Evolutionary conservation across 1,140 invertebrate species (phyloP).

Genomic region (Hycleus cichorii): DNA sequence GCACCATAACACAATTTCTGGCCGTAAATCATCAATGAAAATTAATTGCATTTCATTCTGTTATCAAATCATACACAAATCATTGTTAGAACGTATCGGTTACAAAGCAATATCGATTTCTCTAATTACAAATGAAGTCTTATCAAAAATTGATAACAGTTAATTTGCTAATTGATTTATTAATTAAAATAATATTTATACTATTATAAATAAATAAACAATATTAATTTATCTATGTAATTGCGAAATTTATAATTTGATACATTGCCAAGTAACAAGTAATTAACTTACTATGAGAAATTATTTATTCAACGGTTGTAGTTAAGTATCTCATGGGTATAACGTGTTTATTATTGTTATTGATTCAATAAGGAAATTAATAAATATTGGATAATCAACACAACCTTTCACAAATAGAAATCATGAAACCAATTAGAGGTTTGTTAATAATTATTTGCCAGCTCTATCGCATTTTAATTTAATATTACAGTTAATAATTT

Average conservation of each 20-base stretch:
- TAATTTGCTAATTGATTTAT: background rate
- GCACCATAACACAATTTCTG: conserved; percentile 20
- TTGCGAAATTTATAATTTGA: conserved; percentile 13
- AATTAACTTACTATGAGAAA: too few species aligned
- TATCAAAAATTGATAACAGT: conserved; percentile 1
- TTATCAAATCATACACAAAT: conserved; percentile 38
- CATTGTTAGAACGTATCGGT: conserved; percentile 28
- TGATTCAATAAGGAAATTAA: too few species aligned
- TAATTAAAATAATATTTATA: background rate
- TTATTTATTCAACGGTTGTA: too few species aligned
- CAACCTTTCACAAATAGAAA: too few species aligned
- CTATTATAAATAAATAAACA: background rate
- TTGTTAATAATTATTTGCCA: too few species aligned
- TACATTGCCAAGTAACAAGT: too few species aligned
- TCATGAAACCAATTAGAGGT: too few species aligned
- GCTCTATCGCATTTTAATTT: too few species aligned
- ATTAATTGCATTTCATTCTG: conserved; percentile 35
- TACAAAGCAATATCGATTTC: conserved; percentile 26
- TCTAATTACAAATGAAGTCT: conserved; percentile 26
- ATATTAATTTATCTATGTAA: conserved; percentile 4
- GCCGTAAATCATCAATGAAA: conserved; percentile 28
- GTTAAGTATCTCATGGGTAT: too few species aligned
- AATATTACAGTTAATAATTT: too few species aligned
- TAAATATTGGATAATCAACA: too few species aligned
- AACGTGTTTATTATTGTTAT: too few species aligned